Evolutionary conservation across 2,113 vertebrate genomes (phyloP).

Genomic region (Tupaia chinensis): DNA sequence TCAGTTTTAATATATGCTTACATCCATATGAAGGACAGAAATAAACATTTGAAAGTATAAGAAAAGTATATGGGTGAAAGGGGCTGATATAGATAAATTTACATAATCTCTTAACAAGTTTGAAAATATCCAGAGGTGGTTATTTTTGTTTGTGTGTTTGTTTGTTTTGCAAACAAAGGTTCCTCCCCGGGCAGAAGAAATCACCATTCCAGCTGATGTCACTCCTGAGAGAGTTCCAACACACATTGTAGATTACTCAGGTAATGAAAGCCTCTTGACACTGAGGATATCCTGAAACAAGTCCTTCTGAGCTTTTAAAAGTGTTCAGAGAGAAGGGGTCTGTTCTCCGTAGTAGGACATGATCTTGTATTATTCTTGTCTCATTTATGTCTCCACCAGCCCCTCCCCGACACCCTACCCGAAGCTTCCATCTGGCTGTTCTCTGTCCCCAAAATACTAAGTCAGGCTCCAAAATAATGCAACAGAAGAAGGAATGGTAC

Average conservation of each 20-base stretch:
- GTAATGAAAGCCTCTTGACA: constrained; percentile 81
- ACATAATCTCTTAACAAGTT: not conserved
- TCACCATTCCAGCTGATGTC: constrained; percentile 98
- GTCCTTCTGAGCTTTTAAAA: constrained; percentile 27
- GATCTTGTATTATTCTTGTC: not conserved
- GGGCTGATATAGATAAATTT: constrained; percentile 9
- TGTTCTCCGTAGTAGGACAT: not conserved
- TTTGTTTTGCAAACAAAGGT: constrained; percentile 89
- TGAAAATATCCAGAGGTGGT: constrained; percentile 26
- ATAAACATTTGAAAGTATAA: constrained; percentile 36
- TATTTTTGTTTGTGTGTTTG: constrained; percentile 70
- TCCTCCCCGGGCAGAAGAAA: constrained; percentile 97
- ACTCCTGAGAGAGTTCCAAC: constrained; percentile 99
- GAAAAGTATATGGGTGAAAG: not conserved
- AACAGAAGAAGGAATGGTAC: not conserved
- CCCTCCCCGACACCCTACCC: not conserved
- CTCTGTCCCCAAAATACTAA: not conserved
- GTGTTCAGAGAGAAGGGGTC: not conserved
- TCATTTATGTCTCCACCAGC: not conserved
- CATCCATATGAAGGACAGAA: constrained; percentile 38
- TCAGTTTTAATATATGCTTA: constrained; percentile 38
- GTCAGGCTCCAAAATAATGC: constrained; percentile 6
- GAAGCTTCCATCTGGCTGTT: not conserved
- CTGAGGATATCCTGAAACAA: not conserved
- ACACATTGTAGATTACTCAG: constrained; percentile 99